A percentile compares a stretch with the other conserved stretches of the same genome.
Conservation (phyloP, 2,113 vertebrate genomes). For the Ceyx cyanopectus region DNA sequence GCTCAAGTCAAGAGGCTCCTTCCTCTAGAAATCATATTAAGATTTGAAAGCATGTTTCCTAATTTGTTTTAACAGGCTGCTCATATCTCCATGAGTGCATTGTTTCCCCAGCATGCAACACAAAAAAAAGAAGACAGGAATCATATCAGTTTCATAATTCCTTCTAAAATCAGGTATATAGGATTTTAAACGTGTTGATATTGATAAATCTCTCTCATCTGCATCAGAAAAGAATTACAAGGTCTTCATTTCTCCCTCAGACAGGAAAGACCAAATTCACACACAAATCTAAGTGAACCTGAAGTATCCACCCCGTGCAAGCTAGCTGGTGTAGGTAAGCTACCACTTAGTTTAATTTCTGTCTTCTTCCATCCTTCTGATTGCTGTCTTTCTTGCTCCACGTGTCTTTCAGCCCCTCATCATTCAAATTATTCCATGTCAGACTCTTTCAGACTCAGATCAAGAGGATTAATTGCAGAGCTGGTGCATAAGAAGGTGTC, state of each 20-base stretch:
- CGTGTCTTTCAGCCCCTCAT: neutral
- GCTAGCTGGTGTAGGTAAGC: neutral
- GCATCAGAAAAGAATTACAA: neutral
- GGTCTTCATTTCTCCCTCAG: neutral
- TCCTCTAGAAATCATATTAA: slow-evolving; percentile 49
- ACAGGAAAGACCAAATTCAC: neutral
- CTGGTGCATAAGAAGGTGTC: neutral
- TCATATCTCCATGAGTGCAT: neutral
- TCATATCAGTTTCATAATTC: neutral
- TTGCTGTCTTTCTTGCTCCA: neutral
- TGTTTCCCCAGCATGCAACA: neutral
- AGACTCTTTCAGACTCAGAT: neutral
- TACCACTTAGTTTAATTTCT: neutral
- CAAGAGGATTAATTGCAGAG: slow-evolving; percentile 30
- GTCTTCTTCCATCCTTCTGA: neutral
- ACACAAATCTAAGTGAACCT: neutral
- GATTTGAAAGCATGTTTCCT: slow-evolving; percentile 43
- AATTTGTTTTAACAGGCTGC: slow-evolving; percentile 41
- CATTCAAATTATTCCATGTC: neutral
- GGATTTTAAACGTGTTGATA: neutral
- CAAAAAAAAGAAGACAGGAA: neutral
- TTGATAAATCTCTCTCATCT: neutral
- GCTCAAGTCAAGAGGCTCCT: slow-evolving; percentile 55
- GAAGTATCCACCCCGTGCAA: neutral
- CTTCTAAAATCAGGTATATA: neutral